Evolutionary conservation across 2,888 invertebrate species (phyloP).

Genomic region (Nipponacmea schrenckii): DNA sequence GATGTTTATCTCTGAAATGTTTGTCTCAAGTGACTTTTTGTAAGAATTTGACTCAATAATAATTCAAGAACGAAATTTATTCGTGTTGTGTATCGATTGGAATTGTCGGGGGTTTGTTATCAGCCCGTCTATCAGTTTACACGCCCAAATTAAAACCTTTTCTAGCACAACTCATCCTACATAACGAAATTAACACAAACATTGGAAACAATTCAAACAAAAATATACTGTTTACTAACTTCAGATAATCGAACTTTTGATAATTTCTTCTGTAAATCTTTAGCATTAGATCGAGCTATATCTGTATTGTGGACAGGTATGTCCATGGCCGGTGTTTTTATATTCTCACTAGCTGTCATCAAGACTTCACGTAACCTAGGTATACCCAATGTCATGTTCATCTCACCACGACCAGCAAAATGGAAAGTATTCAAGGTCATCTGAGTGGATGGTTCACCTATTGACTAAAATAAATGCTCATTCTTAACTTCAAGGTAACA

Average conservation of each 20-base stretch:
- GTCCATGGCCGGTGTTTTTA: slow-evolving; percentile 96
- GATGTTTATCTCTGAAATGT: no score
- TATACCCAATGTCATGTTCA: slow-evolving; percentile 99
- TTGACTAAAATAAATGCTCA: slow-evolving; percentile 72
- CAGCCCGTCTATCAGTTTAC: no score
- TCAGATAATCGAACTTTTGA: slow-evolving; percentile 83
- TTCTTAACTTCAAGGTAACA: no score
- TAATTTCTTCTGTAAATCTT: slow-evolving; percentile 78
- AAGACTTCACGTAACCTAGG: slow-evolving; percentile 95
- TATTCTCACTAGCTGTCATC: slow-evolving; percentile 91
- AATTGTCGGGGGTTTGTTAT: no score
- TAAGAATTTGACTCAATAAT: no score
- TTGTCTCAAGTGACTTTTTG: no score
- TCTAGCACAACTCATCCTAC: no score
- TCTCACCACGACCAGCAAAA: slow-evolving; percentile 99
- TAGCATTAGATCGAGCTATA: slow-evolving; percentile 71
- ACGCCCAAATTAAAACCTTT: no score
- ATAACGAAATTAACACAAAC: no score
- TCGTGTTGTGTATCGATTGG: not conserved
- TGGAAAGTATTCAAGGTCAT: slow-evolving; percentile 99
- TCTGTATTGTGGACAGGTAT: slow-evolving; percentile 78
- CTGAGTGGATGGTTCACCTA: slow-evolving; percentile 99
- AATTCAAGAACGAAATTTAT: not conserved
- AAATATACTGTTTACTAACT: slow-evolving; percentile 42
- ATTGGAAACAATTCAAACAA: no score